Evolutionary conservation across 64 coral and sea anemone genomes (phyloP), one percentile per base, ranked within the genome.

Genomic region (Dendronephthya gigantea): DNA sequence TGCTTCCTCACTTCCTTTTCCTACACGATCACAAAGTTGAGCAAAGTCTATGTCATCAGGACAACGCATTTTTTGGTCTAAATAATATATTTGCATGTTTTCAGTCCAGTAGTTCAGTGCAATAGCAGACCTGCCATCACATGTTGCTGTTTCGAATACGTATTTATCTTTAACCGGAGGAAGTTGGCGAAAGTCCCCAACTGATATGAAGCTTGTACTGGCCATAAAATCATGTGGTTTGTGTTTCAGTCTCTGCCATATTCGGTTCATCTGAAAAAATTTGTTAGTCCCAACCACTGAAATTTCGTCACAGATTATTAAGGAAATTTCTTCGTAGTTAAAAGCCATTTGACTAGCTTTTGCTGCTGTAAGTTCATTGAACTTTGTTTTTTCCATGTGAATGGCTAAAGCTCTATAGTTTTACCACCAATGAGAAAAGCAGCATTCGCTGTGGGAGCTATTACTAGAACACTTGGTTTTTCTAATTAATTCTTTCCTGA

Each of bases 1-100:
- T 62, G 25, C 55, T 62, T 62, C 25, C 25, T 2, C 37, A 36
- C 37, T 33, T 34, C 72, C 72, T 39, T 35, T 79, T 79, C 72
- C 72, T 79, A 79, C 31, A 79, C 72, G 72, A 79, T 79, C 72
- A 79, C 72, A 79, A 79, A 79, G 72, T 79, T 79, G 27, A 79
- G 72, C 10, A 39, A 36, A 79, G 17, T 79, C 72, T 39, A 79
- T 79, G 22, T 79, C 72, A 79, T 79, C 8, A 79, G 72, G 72
- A 9, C 72, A 79, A 39, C 72, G 29, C 72, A 79, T 34, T 79
- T 79, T 79, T 79, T 79, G 31, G 32, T 35, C 32, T 33, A 79
- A 29, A 19, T 79, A 34, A 29, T 36, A 79, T 36, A 79, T 79
- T 79, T 34, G 32, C 72, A 79, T 79, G 36, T 79, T 79, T 79